Evolutionary conservation across 2,113 vertebrate species (phyloP).

Genomic region (Naja naja): DNA sequence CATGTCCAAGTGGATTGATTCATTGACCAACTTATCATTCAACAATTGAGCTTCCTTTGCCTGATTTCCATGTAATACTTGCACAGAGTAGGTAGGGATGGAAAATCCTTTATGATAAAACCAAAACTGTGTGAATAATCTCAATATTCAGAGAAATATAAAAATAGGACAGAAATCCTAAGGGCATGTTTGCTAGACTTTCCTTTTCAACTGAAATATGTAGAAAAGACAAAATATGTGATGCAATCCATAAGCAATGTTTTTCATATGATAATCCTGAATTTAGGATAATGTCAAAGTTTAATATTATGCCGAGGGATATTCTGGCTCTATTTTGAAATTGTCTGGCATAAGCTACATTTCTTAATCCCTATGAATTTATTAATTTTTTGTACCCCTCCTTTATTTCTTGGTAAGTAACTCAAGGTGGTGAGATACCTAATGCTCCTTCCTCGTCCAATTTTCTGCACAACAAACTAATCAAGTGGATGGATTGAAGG

Average conservation of each 20-base stretch:
- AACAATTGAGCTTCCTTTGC: background rate
- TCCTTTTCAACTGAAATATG: background rate
- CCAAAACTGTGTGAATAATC: background rate
- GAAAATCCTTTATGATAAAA: background rate
- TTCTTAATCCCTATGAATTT: background rate
- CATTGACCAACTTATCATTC: background rate
- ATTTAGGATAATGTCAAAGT: background rate
- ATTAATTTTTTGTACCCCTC: background rate
- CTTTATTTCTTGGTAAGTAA: background rate
- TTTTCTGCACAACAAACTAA: background rate
- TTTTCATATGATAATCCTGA: background rate
- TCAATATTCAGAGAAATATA: background rate
- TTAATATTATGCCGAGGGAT: background rate
- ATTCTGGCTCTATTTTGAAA: background rate
- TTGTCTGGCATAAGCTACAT: background rate
- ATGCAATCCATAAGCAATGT: background rate
- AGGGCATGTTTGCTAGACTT: background rate
- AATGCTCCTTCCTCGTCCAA: background rate
- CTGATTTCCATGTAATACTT: background rate
- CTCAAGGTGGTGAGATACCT: background rate
- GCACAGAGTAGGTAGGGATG: background rate
- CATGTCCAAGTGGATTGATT: background rate
- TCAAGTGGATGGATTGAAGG: background rate
- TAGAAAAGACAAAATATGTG: background rate
- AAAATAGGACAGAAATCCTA: background rate